phyloP scores from a whole-genome alignment of 2,888 invertebrate genomes.

The Lagria hirta region DNA sequence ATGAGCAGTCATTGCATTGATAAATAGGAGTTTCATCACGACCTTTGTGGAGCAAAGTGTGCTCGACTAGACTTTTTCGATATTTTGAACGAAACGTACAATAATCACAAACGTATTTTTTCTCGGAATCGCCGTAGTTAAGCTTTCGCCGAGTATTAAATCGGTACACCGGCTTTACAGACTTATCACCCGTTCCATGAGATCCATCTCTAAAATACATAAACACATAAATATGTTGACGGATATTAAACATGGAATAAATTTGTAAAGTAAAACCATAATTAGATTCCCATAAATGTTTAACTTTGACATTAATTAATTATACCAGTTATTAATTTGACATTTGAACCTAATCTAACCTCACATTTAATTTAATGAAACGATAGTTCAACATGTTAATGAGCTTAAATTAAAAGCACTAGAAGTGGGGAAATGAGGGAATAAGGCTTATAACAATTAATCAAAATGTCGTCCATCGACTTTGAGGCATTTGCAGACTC shows the following conservation, averaged over 20 bases:
- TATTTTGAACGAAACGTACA: conserved; percentile 26
- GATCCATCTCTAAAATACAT: neutral
- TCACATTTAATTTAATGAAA: no score
- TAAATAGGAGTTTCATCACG: conserved; percentile 24
- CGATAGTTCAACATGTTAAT: no score
- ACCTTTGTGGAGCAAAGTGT: conserved; percentile 23
- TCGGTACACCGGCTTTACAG: conserved; percentile 7
- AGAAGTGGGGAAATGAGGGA: no score
- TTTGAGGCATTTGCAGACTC: no score
- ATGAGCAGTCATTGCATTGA: conserved; percentile 24
- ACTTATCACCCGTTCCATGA: neutral
- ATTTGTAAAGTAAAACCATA: neutral
- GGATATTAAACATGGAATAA: neutral
- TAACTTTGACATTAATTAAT: neutral
- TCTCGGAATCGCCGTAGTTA: conserved; percentile 13
- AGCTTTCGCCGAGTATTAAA: conserved; percentile 11
- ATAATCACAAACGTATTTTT: conserved; percentile 21
- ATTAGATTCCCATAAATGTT: neutral
- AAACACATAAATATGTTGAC: no score
- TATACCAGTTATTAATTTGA: no score
- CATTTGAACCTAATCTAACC: no score
- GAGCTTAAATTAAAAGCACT: no score
- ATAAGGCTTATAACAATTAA: no score
- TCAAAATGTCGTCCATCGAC: no score
- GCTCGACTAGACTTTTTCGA: conserved; percentile 23